These are phyloP conservation scores for Polydrusus cervinus DNA, from an alignment of 2,888 invertebrate genomes.

Conservation along the genomic window DNA sequence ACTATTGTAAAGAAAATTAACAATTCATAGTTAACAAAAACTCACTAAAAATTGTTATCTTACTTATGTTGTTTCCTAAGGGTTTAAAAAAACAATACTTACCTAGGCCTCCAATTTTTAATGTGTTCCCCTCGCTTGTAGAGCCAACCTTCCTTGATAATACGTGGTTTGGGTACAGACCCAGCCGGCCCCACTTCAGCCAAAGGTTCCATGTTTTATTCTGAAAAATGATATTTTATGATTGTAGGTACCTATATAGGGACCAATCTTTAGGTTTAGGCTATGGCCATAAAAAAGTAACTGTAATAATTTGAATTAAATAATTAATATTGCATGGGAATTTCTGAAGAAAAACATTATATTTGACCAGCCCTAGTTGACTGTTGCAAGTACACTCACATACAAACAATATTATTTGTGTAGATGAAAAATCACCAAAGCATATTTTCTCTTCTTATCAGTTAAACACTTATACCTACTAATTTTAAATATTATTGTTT, in stretches of 20 bases:
- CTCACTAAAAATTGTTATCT: too few species aligned
- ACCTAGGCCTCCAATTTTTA: constrained; percentile 96
- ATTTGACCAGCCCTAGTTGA: neutral
- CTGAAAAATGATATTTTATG: constrained; percentile 23
- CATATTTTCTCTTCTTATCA: constrained; percentile 5
- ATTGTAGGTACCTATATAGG: too few species aligned
- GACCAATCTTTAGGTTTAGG: too few species aligned
- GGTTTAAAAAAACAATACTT: constrained; percentile 6
- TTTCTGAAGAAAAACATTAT: too few species aligned
- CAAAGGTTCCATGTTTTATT: constrained; percentile 41
- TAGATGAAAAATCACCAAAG: neutral
- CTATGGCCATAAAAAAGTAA: too few species aligned
- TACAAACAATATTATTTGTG: constrained; percentile 6
- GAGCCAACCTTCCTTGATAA: constrained; percentile 92
- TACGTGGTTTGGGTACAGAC: constrained; percentile 58
- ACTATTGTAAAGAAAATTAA: too few species aligned
- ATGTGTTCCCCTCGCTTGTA: constrained; percentile 99
- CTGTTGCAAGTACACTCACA: neutral
- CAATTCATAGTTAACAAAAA: too few species aligned
- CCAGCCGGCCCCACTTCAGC: constrained; percentile 43
- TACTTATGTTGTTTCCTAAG: neutral
- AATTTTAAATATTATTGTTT: constrained; percentile 22
- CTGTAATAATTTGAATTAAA: too few species aligned
- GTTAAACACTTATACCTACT: constrained; percentile 9
- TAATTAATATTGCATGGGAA: too few species aligned